phyloP scores from a whole-genome alignment of 2,888 invertebrate genomes.

The Molorchus minor region DNA sequence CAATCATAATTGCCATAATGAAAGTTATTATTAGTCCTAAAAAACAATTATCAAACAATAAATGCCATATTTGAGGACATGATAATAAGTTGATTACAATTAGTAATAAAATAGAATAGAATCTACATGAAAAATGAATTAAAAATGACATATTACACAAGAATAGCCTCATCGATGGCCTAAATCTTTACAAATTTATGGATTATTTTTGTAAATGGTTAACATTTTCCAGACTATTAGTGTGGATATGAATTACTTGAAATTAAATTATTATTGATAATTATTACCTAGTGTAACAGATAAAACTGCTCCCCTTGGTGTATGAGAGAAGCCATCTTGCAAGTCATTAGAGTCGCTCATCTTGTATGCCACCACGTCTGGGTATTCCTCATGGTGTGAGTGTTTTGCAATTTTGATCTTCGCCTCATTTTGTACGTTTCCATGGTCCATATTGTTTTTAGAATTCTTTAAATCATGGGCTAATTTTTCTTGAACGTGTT shows the following conservation, averaged over 20 bases:
- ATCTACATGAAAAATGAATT: too few species aligned
- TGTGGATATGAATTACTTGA: too few species aligned
- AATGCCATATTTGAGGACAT: too few species aligned
- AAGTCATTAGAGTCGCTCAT: conserved; percentile 50
- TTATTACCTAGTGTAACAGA: conserved; percentile 80
- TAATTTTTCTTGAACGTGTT: conserved; percentile 58
- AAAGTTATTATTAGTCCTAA: conserved; percentile 82
- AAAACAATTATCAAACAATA: too few species aligned
- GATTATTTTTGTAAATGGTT: too few species aligned
- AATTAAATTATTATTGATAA: too few species aligned
- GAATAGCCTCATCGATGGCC: too few species aligned
- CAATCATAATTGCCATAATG: conserved; percentile 81
- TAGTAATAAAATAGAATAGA: too few species aligned
- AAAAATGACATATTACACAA: too few species aligned
- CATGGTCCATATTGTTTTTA: conserved; percentile 51
- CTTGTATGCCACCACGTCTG: conserved; percentile 53
- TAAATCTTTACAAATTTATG: too few species aligned
- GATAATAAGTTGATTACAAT: too few species aligned
- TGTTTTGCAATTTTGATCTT: conserved; percentile 44
- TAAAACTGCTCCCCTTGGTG: conserved; percentile 82
- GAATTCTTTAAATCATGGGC: conserved; percentile 60
- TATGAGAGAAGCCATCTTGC: conserved; percentile 72
- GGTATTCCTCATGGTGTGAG: conserved; percentile 44
- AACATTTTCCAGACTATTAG: too few species aligned
- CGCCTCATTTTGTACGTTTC: conserved; percentile 24